These are phyloP conservation scores for Drosophila acutilabella DNA, from an alignment of 2,888 invertebrate species.

Conservation along the genomic window DNA sequence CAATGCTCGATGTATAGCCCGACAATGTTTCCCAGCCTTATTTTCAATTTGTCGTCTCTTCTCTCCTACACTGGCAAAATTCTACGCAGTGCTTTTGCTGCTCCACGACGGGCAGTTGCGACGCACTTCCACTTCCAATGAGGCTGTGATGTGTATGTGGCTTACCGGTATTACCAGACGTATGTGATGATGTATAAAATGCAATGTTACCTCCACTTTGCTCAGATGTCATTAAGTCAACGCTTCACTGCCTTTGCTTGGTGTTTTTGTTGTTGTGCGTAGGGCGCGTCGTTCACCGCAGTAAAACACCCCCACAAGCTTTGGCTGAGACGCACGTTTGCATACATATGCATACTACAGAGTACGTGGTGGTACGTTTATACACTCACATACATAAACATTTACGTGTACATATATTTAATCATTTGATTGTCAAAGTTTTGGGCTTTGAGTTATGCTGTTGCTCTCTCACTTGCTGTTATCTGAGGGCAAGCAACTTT, in stretches of 20 bases:
- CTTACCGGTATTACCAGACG: constrained; percentile 17
- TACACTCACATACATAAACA: constrained; percentile 7
- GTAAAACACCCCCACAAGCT: constrained; percentile 57
- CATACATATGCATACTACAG: background rate
- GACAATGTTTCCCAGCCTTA: constrained; percentile 21
- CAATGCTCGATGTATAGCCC: background rate
- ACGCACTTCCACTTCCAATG: constrained; percentile 44
- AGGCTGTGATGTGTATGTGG: background rate
- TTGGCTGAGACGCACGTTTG: constrained; percentile 9
- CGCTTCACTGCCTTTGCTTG: constrained; percentile 9
- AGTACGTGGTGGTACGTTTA: background rate
- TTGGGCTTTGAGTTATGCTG: constrained; percentile 21
- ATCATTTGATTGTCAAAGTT: constrained; percentile 5
- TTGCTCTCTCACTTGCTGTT: constrained; percentile 41
- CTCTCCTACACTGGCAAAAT: constrained; percentile 6
- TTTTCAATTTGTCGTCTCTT: constrained; percentile 24
- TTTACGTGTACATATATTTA: background rate
- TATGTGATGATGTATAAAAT: constrained; percentile 28
- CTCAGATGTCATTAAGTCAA: constrained; percentile 17
- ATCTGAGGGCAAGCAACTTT: constrained; percentile 27
- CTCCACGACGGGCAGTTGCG: constrained; percentile 25
- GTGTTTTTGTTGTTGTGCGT: constrained; percentile 39
- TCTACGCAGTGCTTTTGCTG: constrained; percentile 36
- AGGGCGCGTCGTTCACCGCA: constrained; percentile 52
- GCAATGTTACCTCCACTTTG: constrained; percentile 29